phyloP scores from a whole-genome alignment of 2,888 invertebrate species.

The Sphinx pinastri region DNA sequence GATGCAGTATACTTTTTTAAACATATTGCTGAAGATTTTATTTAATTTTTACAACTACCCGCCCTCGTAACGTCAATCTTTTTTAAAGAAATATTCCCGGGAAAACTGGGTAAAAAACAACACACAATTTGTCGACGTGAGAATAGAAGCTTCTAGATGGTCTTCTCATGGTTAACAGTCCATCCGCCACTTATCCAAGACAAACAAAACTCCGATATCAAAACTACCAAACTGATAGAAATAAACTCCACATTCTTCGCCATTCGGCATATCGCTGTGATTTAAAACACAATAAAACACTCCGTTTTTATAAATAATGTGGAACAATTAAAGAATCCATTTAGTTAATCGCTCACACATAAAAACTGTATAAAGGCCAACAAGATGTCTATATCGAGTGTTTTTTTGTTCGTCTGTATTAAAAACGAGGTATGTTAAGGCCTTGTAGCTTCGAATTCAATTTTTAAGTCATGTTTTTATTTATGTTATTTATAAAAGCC shows the following conservation, averaged over 20 bases:
- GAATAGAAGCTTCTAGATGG: too few species aligned
- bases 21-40: too few species aligned
- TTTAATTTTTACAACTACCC: too few species aligned
- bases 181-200: too few species aligned
- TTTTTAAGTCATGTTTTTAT: neutral
- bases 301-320: slow-evolving; percentile 63
- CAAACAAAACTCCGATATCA: too few species aligned
- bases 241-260: slow-evolving; percentile 5
- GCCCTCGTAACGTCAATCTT: too few species aligned
- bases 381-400: slow-evolving; percentile 41
- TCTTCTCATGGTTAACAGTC: too few species aligned
- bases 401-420: slow-evolving; percentile 40
- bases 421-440: slow-evolving; percentile 22
- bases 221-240: neutral
- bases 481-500: too few species aligned
- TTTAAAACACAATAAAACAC: slow-evolving; percentile 41
- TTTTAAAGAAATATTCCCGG: too few species aligned
- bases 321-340: slow-evolving; percentile 65
- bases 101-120: too few species aligned
- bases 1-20: too few species aligned
- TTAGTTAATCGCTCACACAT: slow-evolving; percentile 60
- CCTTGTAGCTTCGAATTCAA: neutral
- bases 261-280: slow-evolving; percentile 33
- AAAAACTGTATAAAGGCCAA: slow-evolving; percentile 56
- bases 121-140: too few species aligned